phyloP scores from a whole-genome alignment of 2,113 vertebrate species.

The Saimiri boliviensis region DNA sequence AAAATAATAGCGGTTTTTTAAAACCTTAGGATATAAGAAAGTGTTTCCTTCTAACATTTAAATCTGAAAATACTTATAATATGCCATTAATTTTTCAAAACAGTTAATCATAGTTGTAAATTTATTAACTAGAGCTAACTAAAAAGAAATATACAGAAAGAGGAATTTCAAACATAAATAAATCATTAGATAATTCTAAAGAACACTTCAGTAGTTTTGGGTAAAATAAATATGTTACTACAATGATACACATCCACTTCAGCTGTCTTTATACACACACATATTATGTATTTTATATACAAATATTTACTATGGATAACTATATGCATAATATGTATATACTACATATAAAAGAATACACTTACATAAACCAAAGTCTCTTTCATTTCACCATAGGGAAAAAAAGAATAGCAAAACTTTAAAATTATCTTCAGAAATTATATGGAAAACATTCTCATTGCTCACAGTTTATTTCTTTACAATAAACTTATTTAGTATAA shows the following conservation, averaged over 20 bases:
- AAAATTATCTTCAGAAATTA: slow-evolving; percentile 24
- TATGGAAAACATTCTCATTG: not conserved
- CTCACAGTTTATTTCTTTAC: not conserved
- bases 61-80: slow-evolving; percentile 9
- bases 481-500: not conserved
- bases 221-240: slow-evolving; percentile 2
- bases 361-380: not conserved
- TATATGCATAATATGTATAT: not conserved
- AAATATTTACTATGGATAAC: not conserved
- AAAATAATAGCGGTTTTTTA: not conserved
- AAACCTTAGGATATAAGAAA: not conserved
- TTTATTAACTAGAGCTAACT: not conserved
- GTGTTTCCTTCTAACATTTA: not conserved
- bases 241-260: not conserved
- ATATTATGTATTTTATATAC: not conserved
- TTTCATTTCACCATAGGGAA: not conserved
- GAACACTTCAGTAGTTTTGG: not conserved
- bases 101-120: not conserved
- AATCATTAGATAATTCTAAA: slow-evolving; percentile 35
- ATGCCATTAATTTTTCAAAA: not conserved
- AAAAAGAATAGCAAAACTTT: not conserved
- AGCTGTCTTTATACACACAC: not conserved
- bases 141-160: not conserved
- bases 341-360: not conserved
- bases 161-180: not conserved